Evolutionary conservation across 2,113 vertebrate genomes (phyloP), one percentile per base, ranked within the genome.

Genomic region (Atlantisia rogersi): DNA sequence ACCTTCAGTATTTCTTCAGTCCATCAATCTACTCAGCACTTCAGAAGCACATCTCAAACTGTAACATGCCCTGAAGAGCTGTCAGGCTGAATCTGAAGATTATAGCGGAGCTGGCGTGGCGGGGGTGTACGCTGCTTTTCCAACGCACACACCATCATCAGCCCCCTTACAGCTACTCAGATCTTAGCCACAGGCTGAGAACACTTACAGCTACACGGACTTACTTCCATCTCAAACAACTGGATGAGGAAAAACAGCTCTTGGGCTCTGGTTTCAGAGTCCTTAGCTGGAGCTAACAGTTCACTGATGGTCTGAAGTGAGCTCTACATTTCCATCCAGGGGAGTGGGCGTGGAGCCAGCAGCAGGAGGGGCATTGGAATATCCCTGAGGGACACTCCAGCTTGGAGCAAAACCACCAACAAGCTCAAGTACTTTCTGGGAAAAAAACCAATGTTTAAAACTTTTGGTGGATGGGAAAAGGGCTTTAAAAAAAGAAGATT

Each of bases 161-260:
- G 52, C 9, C 15, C n/a, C 16, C 44, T 58, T 10, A 6, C 3
- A 74, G 56, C n/a, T 7, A 4, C 19, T 21, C 22, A 3, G 35
- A 2, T 15, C 18, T 13, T 15, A 73, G 39, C 14, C 52, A n/a
- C 2, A n/a, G n/a, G 44, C 31, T 67, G 81, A 58, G 46, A 71
- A 28, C 24, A 87, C 59, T 55, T 26, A 16, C 35, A 35, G 29
- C 70, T 9, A 10, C 14, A 6, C 31, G 56, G 9, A 5, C 18
- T 42, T n/a, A 7, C 11, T 39, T 50, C 48, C 31, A 50, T 6
- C 46, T 19, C 24, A 8, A 60, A 80, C 42, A 82, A 32, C 28
- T 10, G 44, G 16, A 20, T 3, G 6, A 67, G 17, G 12, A 52
- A 19, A 35, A 53, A 5, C 0, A 0, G 6, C 7, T 37, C 37